phyloP scores from a whole-genome alignment of 2,797 vertebrate species.

The Enteromius treurensis region DNA sequence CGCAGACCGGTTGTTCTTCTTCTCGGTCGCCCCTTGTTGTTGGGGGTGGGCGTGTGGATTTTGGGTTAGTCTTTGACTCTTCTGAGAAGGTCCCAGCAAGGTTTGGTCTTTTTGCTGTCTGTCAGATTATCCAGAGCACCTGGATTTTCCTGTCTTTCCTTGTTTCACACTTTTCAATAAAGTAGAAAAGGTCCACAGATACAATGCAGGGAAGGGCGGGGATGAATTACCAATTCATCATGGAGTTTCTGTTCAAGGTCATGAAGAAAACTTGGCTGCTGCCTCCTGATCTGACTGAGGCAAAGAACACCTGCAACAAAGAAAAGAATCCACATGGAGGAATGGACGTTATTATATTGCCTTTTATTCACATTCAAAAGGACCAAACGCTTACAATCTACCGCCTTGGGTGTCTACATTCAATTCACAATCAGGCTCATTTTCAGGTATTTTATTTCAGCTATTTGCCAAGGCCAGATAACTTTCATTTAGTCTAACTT shows the following conservation, averaged over 20 bases:
- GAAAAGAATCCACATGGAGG: constrained; percentile 1
- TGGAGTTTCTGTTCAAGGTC: constrained; percentile 99
- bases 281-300: constrained; percentile 96
- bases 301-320: constrained; percentile 92
- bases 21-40: constrained; percentile 37
- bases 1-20: constrained; percentile 49
- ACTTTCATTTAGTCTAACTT: not conserved
- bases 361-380: not conserved
- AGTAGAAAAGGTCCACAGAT: constrained; percentile 74
- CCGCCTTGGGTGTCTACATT: not conserved
- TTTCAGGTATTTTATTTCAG: not conserved
- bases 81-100: constrained; percentile 38
- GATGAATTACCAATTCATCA: constrained; percentile 97
- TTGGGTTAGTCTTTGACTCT: constrained; percentile 37
- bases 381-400: not conserved
- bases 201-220: constrained; percentile 67
- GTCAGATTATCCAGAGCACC: constrained; percentile 34
- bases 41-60: constrained; percentile 18
- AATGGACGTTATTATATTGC: not conserved
- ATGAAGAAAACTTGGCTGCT: constrained; percentile 99
- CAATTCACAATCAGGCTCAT: not conserved
- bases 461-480: not conserved
- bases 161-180: constrained; percentile 53
- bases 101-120: constrained; percentile 36
- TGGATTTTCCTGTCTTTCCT: constrained; percentile 49